phyloP scores from a whole-genome alignment of 2,113 vertebrate genomes.

The Centropus unirufus region DNA sequence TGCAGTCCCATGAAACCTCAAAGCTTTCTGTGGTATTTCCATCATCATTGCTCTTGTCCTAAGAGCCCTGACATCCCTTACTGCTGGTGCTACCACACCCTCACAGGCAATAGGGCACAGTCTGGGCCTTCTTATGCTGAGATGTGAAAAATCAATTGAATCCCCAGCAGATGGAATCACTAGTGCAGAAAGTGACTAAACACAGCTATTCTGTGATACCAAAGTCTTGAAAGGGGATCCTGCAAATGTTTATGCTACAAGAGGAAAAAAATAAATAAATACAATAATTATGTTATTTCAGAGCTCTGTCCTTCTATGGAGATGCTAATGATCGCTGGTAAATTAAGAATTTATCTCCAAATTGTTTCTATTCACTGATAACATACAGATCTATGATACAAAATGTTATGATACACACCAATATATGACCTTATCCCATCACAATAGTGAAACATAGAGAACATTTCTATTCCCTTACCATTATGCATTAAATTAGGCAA shows the following conservation, averaged over 20 bases:
- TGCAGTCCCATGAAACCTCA: neutral
- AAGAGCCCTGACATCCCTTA: conserved; percentile 53
- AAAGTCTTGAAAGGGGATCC: conserved; percentile 4
- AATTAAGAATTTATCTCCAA: neutral
- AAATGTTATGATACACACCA: neutral
- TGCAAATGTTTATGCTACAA: neutral
- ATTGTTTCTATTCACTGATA: neutral
- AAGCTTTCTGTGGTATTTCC: conserved; percentile 21
- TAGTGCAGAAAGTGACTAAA: conserved; percentile 54
- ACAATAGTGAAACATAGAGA: neutral
- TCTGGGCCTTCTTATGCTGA: neutral
- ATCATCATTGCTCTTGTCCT: neutral
- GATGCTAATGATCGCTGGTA: neutral
- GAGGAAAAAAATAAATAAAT: neutral
- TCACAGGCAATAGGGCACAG: conserved; percentile 27
- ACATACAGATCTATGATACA: neutral
- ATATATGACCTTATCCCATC: neutral
- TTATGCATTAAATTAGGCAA: neutral
- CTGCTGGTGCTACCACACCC: neutral
- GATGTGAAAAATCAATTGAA: conserved; percentile 56
- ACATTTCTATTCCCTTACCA: neutral
- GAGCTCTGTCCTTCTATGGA: neutral
- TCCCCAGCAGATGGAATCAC: conserved; percentile 25
- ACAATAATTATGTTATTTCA: neutral
- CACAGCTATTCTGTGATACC: neutral